Conservation (phyloP, 2,888 invertebrate genomes). For the Cheilosia vernalis region DNA sequence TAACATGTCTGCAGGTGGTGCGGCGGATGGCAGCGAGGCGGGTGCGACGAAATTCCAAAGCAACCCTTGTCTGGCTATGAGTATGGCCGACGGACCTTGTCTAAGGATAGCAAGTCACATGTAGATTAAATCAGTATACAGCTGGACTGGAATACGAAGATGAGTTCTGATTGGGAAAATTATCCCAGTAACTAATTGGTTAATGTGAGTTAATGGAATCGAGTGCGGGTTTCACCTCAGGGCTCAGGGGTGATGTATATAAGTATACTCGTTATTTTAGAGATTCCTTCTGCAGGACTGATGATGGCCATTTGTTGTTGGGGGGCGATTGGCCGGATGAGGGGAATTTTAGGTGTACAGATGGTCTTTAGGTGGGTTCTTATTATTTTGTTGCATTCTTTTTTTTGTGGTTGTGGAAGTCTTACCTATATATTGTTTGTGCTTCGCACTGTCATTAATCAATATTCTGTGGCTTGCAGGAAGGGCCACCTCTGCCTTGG, state of each 20-base stretch:
- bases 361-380: neutral
- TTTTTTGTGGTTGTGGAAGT: neutral
- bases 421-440: too few relatives aligned
- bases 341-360: slow-evolving; percentile 10
- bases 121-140: slow-evolving; percentile 57
- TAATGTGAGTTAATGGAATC: slow-evolving; percentile 73
- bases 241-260: neutral
- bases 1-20: slow-evolving; percentile 64
- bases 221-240: slow-evolving; percentile 30
- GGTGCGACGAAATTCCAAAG: slow-evolving; percentile 6
- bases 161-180: slow-evolving; percentile 68
- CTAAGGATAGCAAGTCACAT: slow-evolving; percentile 41
- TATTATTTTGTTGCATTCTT: neutral
- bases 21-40: neutral
- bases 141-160: slow-evolving; percentile 60
- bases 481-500: too few relatives aligned
- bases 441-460: too few relatives aligned
- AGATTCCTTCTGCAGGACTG: slow-evolving; percentile 17
- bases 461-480: too few relatives aligned
- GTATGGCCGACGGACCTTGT: slow-evolving; percentile 1
- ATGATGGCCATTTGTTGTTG: neutral
- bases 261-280: slow-evolving; percentile 15
- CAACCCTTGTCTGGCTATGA: neutral
- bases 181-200: slow-evolving; percentile 69
- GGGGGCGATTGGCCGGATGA: slow-evolving; percentile 5